phyloP scores from a whole-genome alignment of 2,113 vertebrate genomes.

The Pagrus major region DNA sequence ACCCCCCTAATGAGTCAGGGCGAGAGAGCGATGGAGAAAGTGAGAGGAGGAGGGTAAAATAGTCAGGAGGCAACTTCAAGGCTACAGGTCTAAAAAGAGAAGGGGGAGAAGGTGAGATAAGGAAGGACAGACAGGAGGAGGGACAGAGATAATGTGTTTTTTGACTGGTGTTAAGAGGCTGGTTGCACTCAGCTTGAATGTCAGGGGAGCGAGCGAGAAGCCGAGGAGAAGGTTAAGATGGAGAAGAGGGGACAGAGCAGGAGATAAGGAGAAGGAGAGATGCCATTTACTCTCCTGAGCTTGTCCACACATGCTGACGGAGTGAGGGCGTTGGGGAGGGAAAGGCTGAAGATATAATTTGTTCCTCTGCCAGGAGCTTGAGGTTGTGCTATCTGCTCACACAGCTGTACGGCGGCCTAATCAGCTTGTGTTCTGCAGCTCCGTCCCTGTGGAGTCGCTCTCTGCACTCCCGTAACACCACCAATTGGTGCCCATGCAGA shows the following conservation, averaged over 20 bases:
- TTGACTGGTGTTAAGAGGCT: slow-evolving; percentile 23
- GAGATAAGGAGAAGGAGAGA: slow-evolving; percentile 54
- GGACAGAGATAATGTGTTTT: slow-evolving; percentile 45
- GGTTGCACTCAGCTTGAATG: slow-evolving; percentile 23
- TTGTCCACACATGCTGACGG: slow-evolving; percentile 50
- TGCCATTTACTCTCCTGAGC: slow-evolving; percentile 54
- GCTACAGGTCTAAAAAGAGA: slow-evolving; percentile 3
- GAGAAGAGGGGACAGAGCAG: slow-evolving; percentile 18
- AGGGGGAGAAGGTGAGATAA: slow-evolving; percentile 34
- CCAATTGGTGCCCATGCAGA: slow-evolving; percentile 57
- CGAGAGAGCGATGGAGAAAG: slow-evolving; percentile 2
- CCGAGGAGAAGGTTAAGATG: slow-evolving; percentile 42
- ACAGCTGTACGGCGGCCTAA: slow-evolving; percentile 69
- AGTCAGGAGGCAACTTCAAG: slow-evolving; percentile 22
- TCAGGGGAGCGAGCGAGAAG: slow-evolving; percentile 10
- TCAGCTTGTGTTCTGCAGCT: slow-evolving; percentile 66
- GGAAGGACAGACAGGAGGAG: slow-evolving; percentile 30
- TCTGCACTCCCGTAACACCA: slow-evolving; percentile 62
- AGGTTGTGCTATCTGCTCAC: slow-evolving; percentile 65
- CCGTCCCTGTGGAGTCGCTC: slow-evolving; percentile 41
- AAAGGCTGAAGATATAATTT: slow-evolving; percentile 61
- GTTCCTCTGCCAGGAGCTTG: slow-evolving; percentile 56
- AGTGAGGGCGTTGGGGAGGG: neutral
- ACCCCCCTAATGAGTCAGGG: neutral
- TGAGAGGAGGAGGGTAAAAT: neutral